Conservation (phyloP, 2,888 invertebrate species). For the Clepsis dumicolana region DNA sequence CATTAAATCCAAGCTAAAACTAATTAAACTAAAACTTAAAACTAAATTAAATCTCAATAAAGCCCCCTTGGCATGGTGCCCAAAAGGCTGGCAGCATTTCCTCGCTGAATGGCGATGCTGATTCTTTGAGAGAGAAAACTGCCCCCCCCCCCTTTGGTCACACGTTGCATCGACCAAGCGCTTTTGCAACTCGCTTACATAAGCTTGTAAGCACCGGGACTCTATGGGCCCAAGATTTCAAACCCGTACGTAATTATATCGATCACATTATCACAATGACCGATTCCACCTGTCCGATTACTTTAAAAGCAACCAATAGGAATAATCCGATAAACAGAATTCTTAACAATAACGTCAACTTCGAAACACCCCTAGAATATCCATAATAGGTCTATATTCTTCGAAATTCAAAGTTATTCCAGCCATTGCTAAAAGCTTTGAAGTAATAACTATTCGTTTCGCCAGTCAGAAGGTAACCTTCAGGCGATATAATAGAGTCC, state of each 20-base stretch:
- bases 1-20: too few relatives aligned
- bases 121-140: too few relatives aligned
- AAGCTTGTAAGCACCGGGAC: too few relatives aligned
- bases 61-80: too few relatives aligned
- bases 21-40: too few relatives aligned
- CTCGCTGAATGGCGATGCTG: too few relatives aligned
- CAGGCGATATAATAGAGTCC: constrained; percentile 3
- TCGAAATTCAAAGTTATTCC: constrained; percentile 27
- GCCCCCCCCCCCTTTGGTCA: too few relatives aligned
- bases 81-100: too few relatives aligned
- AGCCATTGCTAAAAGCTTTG: constrained; percentile 19
- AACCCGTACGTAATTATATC: not conserved
- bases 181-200: too few relatives aligned
- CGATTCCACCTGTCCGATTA: not conserved
- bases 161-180: too few relatives aligned
- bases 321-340: constrained; percentile 21
- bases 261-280: not conserved
- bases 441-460: constrained; percentile 12
- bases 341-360: constrained; percentile 9
- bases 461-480: constrained; percentile 24
- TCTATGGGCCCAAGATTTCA: too few relatives aligned
- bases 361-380: constrained; percentile 12
- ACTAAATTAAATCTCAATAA: too few relatives aligned
- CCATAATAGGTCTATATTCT: constrained; percentile 29
- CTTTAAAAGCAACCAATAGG: not conserved